These are phyloP conservation scores for Crotalus horridus DNA, from an alignment of 2,113 vertebrate species.

Conservation along the genomic window DNA sequence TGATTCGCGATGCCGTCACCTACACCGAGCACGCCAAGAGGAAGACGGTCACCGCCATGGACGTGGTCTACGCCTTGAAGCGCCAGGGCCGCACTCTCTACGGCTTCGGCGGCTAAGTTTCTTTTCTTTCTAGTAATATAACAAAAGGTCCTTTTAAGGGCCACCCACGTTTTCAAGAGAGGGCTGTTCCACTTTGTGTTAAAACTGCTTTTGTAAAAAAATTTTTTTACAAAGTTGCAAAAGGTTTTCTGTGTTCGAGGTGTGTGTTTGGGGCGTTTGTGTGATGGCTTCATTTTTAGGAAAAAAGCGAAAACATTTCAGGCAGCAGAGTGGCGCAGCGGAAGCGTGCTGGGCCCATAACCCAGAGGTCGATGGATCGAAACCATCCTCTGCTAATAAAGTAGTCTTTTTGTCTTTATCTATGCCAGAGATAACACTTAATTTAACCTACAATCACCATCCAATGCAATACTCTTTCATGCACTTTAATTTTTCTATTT, in stretches of 20 bases:
- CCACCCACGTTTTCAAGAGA: too few relatives aligned
- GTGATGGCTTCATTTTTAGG: fast-evolving
- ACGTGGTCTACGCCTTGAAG: background rate
- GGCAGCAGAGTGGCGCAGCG: slow-evolving; percentile 17
- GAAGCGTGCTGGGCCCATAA: slow-evolving; percentile 29
- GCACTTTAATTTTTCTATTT: background rate
- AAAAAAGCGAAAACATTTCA: fast-evolving
- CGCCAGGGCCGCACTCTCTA: background rate
- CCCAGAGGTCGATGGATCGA: slow-evolving; percentile 23
- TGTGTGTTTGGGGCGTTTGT: fast-evolving
- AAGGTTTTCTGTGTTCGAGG: too few relatives aligned
- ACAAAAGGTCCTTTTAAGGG: too few relatives aligned
- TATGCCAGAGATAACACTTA: background rate
- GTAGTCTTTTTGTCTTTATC: fast-evolving
- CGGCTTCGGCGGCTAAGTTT: background rate
- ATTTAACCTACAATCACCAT: background rate
- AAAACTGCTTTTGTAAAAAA: too few relatives aligned
- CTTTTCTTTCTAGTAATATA: too few relatives aligned
- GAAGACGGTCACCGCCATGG: background rate
- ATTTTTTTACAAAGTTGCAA: too few relatives aligned
- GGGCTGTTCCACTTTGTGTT: too few relatives aligned
- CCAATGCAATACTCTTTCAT: background rate
- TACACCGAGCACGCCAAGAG: background rate
- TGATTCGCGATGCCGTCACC: background rate
- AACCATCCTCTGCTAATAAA: slow-evolving; percentile 11